Evolutionary conservation across 2,888 invertebrate species (phyloP).

Genomic region (Piscicola geometra): DNA sequence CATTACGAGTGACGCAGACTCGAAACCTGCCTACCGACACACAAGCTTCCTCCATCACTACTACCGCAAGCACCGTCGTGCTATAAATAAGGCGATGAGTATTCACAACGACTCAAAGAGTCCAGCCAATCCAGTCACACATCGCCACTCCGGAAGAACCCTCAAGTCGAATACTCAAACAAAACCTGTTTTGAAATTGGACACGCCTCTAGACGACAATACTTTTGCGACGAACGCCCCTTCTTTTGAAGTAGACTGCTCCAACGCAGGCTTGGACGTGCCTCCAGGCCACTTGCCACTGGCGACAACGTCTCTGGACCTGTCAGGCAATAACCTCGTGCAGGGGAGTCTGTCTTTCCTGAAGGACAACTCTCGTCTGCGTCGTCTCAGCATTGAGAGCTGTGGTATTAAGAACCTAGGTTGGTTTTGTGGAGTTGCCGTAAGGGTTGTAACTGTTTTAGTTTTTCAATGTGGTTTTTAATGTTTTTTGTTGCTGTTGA

Average conservation of each 20-base stretch:
- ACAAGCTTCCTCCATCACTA: too few species aligned
- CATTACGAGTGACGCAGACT: too few species aligned
- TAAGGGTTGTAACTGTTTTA: too few species aligned
- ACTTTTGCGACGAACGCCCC: too few species aligned
- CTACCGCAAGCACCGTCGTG: too few species aligned
- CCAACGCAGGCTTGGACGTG: constrained; percentile 31
- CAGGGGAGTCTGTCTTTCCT: constrained; percentile 34
- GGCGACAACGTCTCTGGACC: constrained; percentile 35
- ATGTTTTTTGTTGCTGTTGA: too few species aligned
- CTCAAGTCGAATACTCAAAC: not conserved
- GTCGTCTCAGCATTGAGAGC: constrained; percentile 34
- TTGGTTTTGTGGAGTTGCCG: too few species aligned
- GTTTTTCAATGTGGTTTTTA: too few species aligned
- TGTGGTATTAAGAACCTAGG: constrained; percentile 32
- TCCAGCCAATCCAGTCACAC: not conserved
- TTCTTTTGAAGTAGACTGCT: constrained; percentile 38
- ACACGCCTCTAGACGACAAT: not conserved
- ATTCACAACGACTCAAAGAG: not conserved
- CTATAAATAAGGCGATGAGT: too few species aligned
- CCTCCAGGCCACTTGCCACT: constrained; percentile 40
- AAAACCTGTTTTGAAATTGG: not conserved
- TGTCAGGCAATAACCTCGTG: constrained; percentile 39
- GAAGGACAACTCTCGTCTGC: constrained; percentile 33
- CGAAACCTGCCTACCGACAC: too few species aligned
- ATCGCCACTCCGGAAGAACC: not conserved